Evolutionary conservation across 2,888 invertebrate genomes (phyloP), one percentile per base, ranked within the genome.

Genomic region (Agelastica alni): DNA sequence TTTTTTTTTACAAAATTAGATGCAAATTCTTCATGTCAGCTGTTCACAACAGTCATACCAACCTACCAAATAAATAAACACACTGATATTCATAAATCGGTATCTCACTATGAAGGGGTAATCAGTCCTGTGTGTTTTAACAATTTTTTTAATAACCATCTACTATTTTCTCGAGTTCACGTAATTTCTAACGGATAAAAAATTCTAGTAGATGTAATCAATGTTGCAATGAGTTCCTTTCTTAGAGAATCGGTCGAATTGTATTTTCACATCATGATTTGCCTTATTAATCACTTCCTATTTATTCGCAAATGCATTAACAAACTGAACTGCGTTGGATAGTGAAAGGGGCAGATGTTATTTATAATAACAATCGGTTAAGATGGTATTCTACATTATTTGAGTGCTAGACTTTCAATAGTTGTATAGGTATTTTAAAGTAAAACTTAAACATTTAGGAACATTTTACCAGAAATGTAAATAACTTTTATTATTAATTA

Each of bases 181-280:
- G 36, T 36, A 28, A 36, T 46, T 36, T 20, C 13, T 31, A 41
- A 14, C 22, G 37, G 20, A 31, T 20, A 45, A 31, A 45, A 45
- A 17, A 45, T 32, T 18, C 16, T 43, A 9, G 45, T 20, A n/a
- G 41, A 41, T 41, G 41, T 31, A 31, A 48, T 48, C 41, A 22
- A 17, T 47, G 37, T 37, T 47, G 47, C 17, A 37, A 47, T 34
- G n/a, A 41, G 17, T 48, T 41, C 37, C 41, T 48, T 30, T 48
- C 28, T 48, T 48, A 31, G 41, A 17, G 17, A 41, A 26, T 39
- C 30, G 16, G n/a, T 18, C 20, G 10, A 30, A 48, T 48, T 48
- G 48, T 48, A 41, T 48, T 48, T 48, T 48, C 48, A 48, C 41
- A 48, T 48, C 48, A 48, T 48, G 39, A 39, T 48, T 41, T 41